Percentiles rank a stretch among this genome's conserved stretches.
phyloP scores from a whole-genome alignment of 2,113 vertebrate species.

The Sapayoa aenigma region DNA sequence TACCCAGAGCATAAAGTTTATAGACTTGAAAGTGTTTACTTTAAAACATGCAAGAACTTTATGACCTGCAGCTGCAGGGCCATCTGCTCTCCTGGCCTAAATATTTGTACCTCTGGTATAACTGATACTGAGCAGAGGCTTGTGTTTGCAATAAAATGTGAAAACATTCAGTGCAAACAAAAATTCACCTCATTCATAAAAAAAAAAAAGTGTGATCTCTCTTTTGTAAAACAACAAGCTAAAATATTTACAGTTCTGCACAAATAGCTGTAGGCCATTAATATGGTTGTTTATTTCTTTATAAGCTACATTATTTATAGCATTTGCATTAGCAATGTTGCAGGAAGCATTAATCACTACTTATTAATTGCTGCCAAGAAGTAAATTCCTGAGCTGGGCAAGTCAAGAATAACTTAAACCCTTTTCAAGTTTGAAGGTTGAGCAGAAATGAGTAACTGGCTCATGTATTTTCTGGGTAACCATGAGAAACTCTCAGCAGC shows the following conservation, averaged over 20 bases:
- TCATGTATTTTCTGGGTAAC: not conserved
- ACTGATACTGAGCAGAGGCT: slow-evolving; percentile 64
- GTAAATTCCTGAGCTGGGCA: slow-evolving; percentile 31
- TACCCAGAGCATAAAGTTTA: not conserved
- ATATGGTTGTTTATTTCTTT: slow-evolving; percentile 66
- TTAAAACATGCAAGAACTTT: slow-evolving; percentile 58
- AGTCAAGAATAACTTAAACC: slow-evolving; percentile 41
- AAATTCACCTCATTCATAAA: slow-evolving; percentile 48
- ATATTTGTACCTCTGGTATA: slow-evolving; percentile 73
- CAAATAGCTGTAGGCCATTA: slow-evolving; percentile 57
- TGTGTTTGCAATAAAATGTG: slow-evolving; percentile 48
- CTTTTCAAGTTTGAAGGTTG: not conserved
- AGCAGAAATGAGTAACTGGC: not conserved
- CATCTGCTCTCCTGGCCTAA: slow-evolving; percentile 69
- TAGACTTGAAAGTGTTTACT: slow-evolving; percentile 61
- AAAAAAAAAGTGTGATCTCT: slow-evolving; percentile 32
- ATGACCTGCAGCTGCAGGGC: slow-evolving; percentile 68
- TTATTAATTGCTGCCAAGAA: slow-evolving; percentile 65
- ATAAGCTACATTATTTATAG: slow-evolving; percentile 67
- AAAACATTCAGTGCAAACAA: slow-evolving; percentile 44
- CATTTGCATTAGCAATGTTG: slow-evolving; percentile 33
- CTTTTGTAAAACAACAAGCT: slow-evolving; percentile 68
- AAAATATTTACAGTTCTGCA: slow-evolving; percentile 72
- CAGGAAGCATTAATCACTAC: slow-evolving; percentile 59
- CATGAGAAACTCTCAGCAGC: not conserved